Evolutionary conservation across 2,797 vertebrate genomes (phyloP).

Genomic region (Orientallactaga sibirica): DNA sequence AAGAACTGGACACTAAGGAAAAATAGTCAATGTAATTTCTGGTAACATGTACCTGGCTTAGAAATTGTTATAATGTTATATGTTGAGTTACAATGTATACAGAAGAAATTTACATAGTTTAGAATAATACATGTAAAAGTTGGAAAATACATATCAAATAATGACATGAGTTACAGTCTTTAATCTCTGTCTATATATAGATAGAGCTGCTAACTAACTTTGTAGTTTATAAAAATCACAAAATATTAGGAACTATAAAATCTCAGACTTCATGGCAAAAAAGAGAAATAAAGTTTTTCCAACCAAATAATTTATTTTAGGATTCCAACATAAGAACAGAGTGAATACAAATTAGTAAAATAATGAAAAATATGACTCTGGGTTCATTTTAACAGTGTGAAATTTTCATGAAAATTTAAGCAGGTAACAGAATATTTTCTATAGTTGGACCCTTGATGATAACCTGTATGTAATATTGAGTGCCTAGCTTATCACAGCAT

Average conservation of each 20-base stretch:
- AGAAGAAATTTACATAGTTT: neutral
- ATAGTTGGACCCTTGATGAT: no score
- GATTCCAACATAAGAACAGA: neutral
- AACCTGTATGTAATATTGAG: no score
- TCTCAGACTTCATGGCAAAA: neutral
- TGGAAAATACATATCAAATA: neutral
- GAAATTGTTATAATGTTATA: neutral
- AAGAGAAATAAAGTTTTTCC: neutral
- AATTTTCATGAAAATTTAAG: neutral
- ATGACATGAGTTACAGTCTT: neutral
- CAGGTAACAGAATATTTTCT: neutral
- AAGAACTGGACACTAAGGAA: neutral
- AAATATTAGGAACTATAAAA: conserved; percentile 22
- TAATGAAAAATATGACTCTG: neutral
- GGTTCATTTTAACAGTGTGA: conserved; percentile 1
- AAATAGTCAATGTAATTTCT: neutral
- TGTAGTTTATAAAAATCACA: neutral
- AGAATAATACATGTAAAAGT: neutral
- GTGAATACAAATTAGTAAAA: neutral
- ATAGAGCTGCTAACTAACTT: neutral
- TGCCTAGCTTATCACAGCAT: neutral
- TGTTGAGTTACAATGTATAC: neutral
- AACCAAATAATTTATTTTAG: neutral
- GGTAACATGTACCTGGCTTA: no score
- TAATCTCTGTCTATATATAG: conserved; percentile 45